Conservation (phyloP, 2,113 vertebrate genomes). For the Camelus bactrianus region DNA sequence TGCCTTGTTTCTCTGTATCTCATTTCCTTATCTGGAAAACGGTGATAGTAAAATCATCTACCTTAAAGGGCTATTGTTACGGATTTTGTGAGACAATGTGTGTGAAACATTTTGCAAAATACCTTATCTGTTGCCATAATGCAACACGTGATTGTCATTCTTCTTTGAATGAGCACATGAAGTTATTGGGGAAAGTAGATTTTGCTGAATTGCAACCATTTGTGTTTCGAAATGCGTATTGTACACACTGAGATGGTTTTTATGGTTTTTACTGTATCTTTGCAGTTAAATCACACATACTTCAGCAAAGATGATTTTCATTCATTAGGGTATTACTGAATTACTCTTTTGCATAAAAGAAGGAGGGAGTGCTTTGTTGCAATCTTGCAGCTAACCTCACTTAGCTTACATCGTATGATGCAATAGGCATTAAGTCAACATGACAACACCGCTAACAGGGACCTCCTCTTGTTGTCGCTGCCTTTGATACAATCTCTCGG, state of each 20-base stretch:
- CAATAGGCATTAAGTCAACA: background rate
- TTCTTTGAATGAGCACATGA: background rate
- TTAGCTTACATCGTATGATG: background rate
- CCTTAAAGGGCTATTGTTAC: background rate
- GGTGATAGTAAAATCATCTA: background rate
- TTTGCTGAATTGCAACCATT: background rate
- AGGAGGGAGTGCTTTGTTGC: background rate
- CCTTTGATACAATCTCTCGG: slow-evolving; percentile 20
- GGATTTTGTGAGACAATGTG: no score
- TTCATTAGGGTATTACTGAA: background rate
- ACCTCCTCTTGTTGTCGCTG: background rate
- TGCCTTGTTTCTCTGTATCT: background rate
- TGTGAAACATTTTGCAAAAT: background rate
- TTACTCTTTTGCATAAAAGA: background rate
- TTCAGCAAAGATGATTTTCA: background rate
- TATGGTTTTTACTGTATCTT: background rate
- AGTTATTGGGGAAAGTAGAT: background rate
- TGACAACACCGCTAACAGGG: background rate
- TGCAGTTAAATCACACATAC: background rate
- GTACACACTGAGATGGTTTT: background rate
- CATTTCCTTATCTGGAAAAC: background rate
- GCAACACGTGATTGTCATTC: background rate
- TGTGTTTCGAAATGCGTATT: background rate
- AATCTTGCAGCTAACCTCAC: background rate
- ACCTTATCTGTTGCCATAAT: background rate